A percentile compares a stretch with the other conserved stretches of the same genome.
Evolutionary conservation across 2,797 vertebrate genomes (phyloP).

Genomic region (Hemibagrus guttatus): DNA sequence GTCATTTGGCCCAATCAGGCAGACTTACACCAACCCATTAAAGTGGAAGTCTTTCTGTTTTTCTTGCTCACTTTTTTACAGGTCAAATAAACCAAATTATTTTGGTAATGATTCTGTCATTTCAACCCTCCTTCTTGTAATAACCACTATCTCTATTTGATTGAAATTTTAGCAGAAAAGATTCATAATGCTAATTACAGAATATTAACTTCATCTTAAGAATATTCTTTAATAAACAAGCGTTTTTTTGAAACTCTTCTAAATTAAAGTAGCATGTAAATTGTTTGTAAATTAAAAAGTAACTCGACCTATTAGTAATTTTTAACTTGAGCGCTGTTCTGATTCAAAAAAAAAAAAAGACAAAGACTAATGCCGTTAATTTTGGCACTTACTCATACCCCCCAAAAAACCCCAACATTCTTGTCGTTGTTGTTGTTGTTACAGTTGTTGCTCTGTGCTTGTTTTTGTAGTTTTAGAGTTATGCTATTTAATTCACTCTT

Average conservation of each 20-base stretch:
- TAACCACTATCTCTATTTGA: neutral
- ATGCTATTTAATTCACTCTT: neutral
- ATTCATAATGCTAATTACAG: neutral
- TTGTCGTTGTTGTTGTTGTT: neutral
- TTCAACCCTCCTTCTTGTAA: neutral
- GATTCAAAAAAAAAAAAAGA: neutral
- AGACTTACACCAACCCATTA: slow-evolving; percentile 49
- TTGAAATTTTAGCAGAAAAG: neutral
- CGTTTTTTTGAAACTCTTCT: neutral
- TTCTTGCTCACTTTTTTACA: slow-evolving; percentile 41
- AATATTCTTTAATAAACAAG: neutral
- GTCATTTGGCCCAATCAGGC: slow-evolving; percentile 55
- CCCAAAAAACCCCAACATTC: too few species aligned
- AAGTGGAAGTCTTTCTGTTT: slow-evolving; percentile 46
- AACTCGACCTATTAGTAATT: neutral
- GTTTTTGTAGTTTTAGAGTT: neutral
- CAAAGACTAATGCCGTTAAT: neutral
- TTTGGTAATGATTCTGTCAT: slow-evolving; percentile 17
- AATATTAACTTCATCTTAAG: neutral
- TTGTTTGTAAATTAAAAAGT: slow-evolving; percentile 4
- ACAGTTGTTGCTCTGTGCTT: neutral
- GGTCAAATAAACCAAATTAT: slow-evolving; percentile 22
- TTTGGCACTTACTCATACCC: neutral
- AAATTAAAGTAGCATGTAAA: neutral
- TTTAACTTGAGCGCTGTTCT: neutral